Evolutionary conservation across 53 echinoderm and acorn worm genomes (phyloP).

Genomic region (Paracentrotus lividus): DNA sequence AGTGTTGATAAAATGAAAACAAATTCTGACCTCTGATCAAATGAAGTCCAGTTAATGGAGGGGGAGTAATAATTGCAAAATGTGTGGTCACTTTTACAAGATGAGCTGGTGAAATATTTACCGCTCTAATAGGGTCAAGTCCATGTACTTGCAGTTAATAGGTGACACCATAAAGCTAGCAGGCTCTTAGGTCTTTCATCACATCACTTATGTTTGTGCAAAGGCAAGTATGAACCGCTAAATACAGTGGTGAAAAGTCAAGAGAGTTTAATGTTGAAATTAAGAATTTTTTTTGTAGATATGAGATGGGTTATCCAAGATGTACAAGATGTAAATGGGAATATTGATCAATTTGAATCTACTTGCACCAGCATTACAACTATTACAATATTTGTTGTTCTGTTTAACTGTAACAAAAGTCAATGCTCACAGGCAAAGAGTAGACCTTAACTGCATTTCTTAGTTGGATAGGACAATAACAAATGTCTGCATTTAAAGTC

Average conservation of each 20-base stretch:
- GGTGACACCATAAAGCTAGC: constrained; percentile 2
- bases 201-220: background rate
- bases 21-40: constrained; percentile 57
- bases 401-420: too few species aligned
- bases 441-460: too few species aligned
- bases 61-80: constrained; percentile 58
- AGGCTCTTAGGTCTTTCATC: background rate
- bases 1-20: constrained; percentile 50
- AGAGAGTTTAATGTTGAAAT: background rate
- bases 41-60: constrained; percentile 36
- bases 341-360: too few species aligned
- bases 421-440: too few species aligned
- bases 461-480: background rate
- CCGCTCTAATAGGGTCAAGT: constrained; percentile 23
- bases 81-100: constrained; percentile 61
- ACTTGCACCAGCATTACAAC: too few species aligned
- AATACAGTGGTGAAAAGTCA: background rate
- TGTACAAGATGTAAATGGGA: too few species aligned
- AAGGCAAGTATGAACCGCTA: background rate
- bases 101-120: constrained; percentile 28
- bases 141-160: constrained; percentile 7
- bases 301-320: too few species aligned
- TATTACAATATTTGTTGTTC: too few species aligned
- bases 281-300: background rate
- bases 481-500: background rate